Evolutionary conservation across 2,113 vertebrate genomes (phyloP), one percentile per base, ranked within the genome.

Genomic region (Nestor notabilis): DNA sequence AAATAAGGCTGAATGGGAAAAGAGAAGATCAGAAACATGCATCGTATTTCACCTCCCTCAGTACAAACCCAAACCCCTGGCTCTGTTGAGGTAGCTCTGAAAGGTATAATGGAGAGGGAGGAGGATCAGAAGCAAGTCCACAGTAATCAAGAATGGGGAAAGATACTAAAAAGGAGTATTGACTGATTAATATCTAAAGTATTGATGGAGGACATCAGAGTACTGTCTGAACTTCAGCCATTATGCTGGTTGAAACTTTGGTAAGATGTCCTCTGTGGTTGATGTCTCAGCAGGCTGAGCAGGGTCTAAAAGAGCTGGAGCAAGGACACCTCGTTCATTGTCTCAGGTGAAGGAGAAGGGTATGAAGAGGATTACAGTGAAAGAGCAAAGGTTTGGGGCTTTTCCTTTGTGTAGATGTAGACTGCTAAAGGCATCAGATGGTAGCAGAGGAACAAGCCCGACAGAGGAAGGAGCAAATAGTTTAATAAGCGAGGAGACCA

Each of bases 1-100:
- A 96, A 91, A 68, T 53, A 29, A 55, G 41, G 43, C 83, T 83
- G 85, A 69, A 39, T 65, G 75, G 58, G 78, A 53, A 46, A n/a
- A n/a, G 44, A 71, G 84, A 61, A 65, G 72, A 78, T 35, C 39
- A 43, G 49, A 80, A 56, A 77, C 0, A 0, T 49, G 17, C 37
- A 2, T 61, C 37, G 1, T 29, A 5, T 56, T 83, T 86, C 76
- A 83, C 28, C 71, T 89, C 31, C 53, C 46, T 50, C 64, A 29
- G 9, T 61, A 33, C 46, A 31, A 68, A 74, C 15, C 56, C 76
- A 29, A 58, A 56, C 5, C 37, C 18, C 53, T 20, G 46, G 37
- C 53, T 55, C 23, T 71, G 41, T 37, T 14, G 75, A 64, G 70
- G 47, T 43, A 72, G 75, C 44, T 91, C 28, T 24, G 61, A 53